Conservation (phyloP, 2,113 vertebrate species). For the Centropus bengalensis region DNA sequence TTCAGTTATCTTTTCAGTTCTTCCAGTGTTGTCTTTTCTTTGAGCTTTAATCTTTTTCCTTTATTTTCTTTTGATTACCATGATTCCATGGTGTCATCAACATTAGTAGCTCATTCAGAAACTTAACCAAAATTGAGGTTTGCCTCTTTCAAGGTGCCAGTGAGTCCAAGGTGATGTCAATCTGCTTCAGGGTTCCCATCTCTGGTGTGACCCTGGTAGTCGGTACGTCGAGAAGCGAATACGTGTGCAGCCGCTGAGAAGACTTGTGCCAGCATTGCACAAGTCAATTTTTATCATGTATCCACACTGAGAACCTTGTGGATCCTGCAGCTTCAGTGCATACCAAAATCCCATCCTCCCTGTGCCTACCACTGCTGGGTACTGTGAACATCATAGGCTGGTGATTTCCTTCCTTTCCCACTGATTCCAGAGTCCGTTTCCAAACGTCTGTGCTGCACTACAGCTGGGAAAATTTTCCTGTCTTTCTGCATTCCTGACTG, state of each 20-base stretch:
- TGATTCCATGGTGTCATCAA: not conserved
- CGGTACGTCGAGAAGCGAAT: not conserved
- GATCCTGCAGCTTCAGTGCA: not conserved
- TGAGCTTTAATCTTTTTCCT: not conserved
- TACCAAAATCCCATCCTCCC: not conserved
- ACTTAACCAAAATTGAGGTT: not conserved
- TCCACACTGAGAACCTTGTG: not conserved
- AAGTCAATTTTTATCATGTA: not conserved
- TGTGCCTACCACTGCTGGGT: not conserved
- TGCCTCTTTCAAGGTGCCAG: not conserved
- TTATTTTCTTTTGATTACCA: not conserved
- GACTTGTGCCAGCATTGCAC: not conserved
- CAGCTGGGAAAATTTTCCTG: not conserved
- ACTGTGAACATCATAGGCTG: fast-evolving
- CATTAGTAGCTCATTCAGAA: not conserved
- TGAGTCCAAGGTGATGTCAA: not conserved
- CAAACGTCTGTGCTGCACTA: not conserved
- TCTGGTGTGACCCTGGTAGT: not conserved
- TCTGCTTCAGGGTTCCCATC: not conserved
- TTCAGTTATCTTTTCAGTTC: not conserved
- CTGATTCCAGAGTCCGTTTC: not conserved
- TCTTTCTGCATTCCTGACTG: not conserved
- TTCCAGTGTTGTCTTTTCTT: not conserved
- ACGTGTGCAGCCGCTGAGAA: not conserved
- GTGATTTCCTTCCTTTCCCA: not conserved